These are phyloP conservation scores for Mallotus villosus DNA, from an alignment of 2,797 vertebrate genomes.

Conservation along the genomic window DNA sequence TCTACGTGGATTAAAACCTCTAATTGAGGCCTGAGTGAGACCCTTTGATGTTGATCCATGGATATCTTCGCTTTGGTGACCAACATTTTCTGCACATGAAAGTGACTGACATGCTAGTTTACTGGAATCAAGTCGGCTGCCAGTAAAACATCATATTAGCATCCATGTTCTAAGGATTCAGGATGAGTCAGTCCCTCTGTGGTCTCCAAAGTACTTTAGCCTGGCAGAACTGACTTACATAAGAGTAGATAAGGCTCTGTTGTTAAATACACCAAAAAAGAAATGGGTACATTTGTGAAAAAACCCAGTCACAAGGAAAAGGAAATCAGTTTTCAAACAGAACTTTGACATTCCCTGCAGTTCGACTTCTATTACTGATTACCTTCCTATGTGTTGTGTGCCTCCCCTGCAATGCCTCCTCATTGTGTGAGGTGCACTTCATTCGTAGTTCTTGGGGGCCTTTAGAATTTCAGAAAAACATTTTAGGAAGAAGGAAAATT, in stretches of 20 bases:
- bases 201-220: too few species aligned
- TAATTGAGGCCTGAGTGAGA: slow-evolving; percentile 37
- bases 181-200: too few species aligned
- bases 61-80: neutral
- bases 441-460: neutral
- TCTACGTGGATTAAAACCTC: slow-evolving; percentile 9
- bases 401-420: neutral
- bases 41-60: slow-evolving; percentile 26
- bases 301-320: neutral
- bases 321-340: neutral
- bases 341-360: neutral
- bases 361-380: too few species aligned
- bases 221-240: too few species aligned
- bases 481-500: slow-evolving; percentile 13
- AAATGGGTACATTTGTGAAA: neutral
- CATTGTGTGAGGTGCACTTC: neutral
- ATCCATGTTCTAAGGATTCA: too few species aligned
- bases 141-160: too few species aligned
- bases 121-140: too few species aligned
- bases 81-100: too few species aligned
- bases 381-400: neutral
- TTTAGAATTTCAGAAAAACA: slow-evolving; percentile 24
- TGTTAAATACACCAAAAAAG: neutral
- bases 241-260: too few species aligned
- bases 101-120: too few species aligned